Conservation (phyloP, 2,113 vertebrate species). For the Ahaetulla prasina region DNA sequence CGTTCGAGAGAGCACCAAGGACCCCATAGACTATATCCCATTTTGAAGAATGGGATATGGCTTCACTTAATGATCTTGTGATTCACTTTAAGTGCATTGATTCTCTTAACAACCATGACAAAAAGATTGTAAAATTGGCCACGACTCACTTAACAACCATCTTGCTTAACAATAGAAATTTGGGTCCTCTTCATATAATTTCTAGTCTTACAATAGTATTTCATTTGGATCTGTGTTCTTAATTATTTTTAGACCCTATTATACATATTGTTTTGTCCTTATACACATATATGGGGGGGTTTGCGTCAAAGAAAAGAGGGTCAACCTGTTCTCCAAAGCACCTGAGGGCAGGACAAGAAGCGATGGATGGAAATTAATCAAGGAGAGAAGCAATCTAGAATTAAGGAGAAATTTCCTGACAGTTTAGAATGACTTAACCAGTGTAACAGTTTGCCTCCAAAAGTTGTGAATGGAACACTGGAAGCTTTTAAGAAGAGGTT, state of each 20-base stretch:
- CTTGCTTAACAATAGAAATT: neutral
- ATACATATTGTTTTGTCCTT: too few relatives aligned
- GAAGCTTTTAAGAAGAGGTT: neutral
- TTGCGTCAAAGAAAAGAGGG: neutral
- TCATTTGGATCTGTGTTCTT: neutral
- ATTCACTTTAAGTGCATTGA: neutral
- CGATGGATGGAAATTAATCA: neutral
- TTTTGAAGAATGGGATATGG: neutral
- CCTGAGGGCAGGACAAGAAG: neutral
- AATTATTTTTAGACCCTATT: too few relatives aligned
- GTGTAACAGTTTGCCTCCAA: too few relatives aligned
- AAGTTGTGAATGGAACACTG: neutral
- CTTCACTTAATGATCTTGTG: neutral
- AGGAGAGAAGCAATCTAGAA: neutral
- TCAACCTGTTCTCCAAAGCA: neutral
- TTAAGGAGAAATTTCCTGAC: neutral
- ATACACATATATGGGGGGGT: too few relatives aligned
- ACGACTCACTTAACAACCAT: too few relatives aligned
- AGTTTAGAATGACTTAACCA: neutral
- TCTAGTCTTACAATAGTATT: neutral
- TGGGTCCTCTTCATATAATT: neutral
- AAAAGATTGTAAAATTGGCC: too few relatives aligned
- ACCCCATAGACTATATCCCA: neutral
- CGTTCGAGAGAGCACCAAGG: neutral
- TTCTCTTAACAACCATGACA: too few relatives aligned